These are phyloP conservation scores for Andrena cerasifolii DNA, from an alignment of 1,140 invertebrate genomes.

Conservation along the genomic window DNA sequence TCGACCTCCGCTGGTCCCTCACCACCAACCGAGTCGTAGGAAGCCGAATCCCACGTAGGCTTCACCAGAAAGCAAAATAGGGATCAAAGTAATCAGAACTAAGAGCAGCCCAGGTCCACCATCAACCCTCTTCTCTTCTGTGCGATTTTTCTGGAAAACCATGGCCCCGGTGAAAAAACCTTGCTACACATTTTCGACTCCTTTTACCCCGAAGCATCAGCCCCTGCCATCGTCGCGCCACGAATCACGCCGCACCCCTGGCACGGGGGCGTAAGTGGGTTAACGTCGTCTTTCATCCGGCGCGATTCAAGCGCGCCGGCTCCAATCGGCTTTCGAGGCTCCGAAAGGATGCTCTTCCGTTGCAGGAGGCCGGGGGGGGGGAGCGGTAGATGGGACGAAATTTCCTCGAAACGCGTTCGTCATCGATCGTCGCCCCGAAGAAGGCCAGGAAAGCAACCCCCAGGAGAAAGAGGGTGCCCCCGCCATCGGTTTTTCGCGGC, in stretches of 20 bases:
- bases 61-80: no score
- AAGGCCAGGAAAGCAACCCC: background rate
- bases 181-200: background rate
- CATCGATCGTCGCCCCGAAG: conserved; percentile 9
- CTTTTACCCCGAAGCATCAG: no score
- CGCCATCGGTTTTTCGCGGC: conserved; percentile 13
- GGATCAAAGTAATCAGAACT: no score
- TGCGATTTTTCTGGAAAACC: no score
- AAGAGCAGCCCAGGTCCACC: no score
- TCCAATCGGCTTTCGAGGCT: conserved; percentile 10
- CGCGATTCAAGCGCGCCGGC: conserved; percentile 1
- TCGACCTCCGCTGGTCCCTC: no score
- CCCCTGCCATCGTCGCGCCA: background rate
- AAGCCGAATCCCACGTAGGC: no score
- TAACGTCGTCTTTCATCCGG: conserved; percentile 19
- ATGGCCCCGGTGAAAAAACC: background rate
- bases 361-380: background rate
- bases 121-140: no score
- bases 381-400: background rate
- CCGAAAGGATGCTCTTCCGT: background rate
- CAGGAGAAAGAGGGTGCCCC: background rate
- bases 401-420: conserved; percentile 6
- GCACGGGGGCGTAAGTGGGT: conserved; percentile 2
- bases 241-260: conserved; percentile 4
- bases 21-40: no score